Evolutionary conservation across 2,113 vertebrate genomes (phyloP).

Genomic region (Neomonachus schauinslandi): DNA sequence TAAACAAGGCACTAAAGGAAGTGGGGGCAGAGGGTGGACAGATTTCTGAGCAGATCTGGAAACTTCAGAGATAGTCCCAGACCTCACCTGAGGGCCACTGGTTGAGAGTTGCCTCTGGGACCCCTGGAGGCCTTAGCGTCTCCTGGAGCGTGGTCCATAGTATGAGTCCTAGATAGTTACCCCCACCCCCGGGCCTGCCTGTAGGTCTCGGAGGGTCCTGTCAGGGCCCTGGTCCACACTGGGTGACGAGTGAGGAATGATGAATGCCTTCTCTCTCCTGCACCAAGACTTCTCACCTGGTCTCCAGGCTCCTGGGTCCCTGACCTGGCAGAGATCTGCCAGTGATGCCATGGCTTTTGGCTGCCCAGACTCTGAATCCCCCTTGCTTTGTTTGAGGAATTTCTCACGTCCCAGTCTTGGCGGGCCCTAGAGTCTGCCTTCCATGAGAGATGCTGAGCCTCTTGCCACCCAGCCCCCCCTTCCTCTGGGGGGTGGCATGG

Average conservation of each 20-base stretch:
- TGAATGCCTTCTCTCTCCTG: neutral
- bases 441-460: neutral
- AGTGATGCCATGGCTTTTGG: neutral
- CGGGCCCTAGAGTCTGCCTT: neutral
- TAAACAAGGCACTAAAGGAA: neutral
- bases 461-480: neutral
- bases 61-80: neutral
- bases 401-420: neutral
- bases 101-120: neutral
- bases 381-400: neutral
- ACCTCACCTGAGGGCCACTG: neutral
- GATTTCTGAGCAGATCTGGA: neutral
- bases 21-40: neutral
- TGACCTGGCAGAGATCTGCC: neutral
- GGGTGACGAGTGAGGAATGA: neutral
- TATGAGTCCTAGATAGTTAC: too few species aligned
- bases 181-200: neutral
- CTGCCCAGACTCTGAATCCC: neutral
- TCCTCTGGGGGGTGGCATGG: neutral
- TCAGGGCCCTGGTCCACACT: neutral
- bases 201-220: neutral
- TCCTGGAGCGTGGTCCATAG: neutral
- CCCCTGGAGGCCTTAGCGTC: neutral
- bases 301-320: neutral
- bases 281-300: neutral